Conservation (phyloP, 2,797 vertebrate genomes). For the Lates japonicus region DNA sequence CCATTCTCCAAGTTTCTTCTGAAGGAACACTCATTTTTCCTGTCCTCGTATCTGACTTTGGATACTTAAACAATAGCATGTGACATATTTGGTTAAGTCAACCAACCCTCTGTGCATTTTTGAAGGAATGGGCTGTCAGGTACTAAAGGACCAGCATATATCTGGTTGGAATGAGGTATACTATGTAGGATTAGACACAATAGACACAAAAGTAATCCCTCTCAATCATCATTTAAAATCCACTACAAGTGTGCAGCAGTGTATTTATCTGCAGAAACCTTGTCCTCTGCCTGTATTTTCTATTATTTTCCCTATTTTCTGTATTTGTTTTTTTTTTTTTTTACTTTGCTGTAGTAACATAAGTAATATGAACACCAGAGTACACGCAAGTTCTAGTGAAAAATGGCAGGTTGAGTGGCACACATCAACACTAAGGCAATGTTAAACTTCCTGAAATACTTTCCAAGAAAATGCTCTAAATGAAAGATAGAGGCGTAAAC, state of each 20-base stretch:
- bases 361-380: background rate
- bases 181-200: no score
- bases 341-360: background rate
- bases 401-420: background rate
- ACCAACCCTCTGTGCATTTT: background rate
- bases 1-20: no score
- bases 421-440: conserved; percentile 31
- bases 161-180: no score
- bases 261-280: no score
- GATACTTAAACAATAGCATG: background rate
- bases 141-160: background rate
- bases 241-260: no score
- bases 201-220: no score
- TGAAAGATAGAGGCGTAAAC: conserved; percentile 61
- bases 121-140: background rate
- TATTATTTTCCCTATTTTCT: no score
- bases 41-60: background rate
- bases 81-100: background rate
- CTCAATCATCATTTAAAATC: no score
- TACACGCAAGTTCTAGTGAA: conserved; percentile 28
- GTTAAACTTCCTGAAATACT: conserved; percentile 46
- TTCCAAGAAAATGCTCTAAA: conserved; percentile 50
- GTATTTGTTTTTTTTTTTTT: no score
- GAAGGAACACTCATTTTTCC: no score
- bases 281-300: no score